Base-by-base conservation (phyloP, 2,113 vertebrate genomes). In the Malurus melanocephalus region DNA sequence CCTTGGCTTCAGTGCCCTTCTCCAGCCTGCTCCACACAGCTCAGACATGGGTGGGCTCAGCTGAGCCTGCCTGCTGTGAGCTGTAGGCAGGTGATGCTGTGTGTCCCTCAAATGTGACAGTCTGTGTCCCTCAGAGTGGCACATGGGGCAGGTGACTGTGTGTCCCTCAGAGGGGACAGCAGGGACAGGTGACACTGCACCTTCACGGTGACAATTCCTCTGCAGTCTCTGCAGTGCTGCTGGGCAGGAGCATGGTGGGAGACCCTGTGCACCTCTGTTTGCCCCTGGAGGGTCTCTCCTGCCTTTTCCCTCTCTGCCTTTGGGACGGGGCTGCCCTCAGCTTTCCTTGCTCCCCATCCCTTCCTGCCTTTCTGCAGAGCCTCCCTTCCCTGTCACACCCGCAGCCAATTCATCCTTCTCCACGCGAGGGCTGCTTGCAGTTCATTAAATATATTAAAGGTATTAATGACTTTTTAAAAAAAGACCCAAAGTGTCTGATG, bases 381-480 rank as follows among this genome's bases (percentile, higher is more conserved):
- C 55, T 76, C 4, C 5, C 74, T 42, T 52, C n/a, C 1, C 71
- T 79, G 40, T 64, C 52, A 42, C 16, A 35, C 48, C 62, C 5
- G 0, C 52, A 33, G 81, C 0, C 0, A 84, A 94, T 94, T 71
- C 76, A 69, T 83, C 61, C 57, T 73, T 80, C 43, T 53, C 35
- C 20, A 35, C 30, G 69, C 52, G 0, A 94, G 65, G 81, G 56
- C 84, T 71, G 88, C 67, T 65, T 71, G 79, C 75, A 72, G 92
- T 90, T 95, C 95, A 92, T 89, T 53, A 79, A 93, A 78, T 83
- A 87, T 92, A 93, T 93, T 85, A 85, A 93, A 93, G 91, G 89
- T 84, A 77, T 91, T 88, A 80, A 92, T 89, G 84, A 87, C 87
- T 89, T 91, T 68, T 82, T 49, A 16, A 80, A 93, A 89, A 93